These are phyloP conservation scores for Digitonthophagus gazella DNA, from an alignment of 2,888 invertebrate genomes.

Conservation along the genomic window DNA sequence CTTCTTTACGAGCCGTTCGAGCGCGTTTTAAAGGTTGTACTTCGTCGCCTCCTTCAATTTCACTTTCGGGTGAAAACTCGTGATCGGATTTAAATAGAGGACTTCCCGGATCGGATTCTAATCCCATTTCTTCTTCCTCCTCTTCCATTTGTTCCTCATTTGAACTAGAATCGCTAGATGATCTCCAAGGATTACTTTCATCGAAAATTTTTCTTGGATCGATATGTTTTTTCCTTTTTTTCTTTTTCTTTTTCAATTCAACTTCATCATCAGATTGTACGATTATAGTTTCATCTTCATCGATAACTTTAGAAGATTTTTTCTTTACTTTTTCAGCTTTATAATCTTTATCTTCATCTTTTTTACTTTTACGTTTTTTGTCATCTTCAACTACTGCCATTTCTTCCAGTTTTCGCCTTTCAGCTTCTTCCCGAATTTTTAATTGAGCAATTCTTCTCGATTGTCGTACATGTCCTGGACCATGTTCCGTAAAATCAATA, in stretches of 20 bases:
- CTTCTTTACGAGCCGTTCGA: slow-evolving; percentile 75
- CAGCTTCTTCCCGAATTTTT: slow-evolving; percentile 83
- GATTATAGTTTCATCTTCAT: slow-evolving; percentile 37
- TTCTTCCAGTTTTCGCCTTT: slow-evolving; percentile 71
- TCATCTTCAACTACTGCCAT: slow-evolving; percentile 66
- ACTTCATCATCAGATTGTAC: slow-evolving; percentile 42
- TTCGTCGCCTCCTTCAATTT: slow-evolving; percentile 70
- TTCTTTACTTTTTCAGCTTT: slow-evolving; percentile 45
- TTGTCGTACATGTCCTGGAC: slow-evolving; percentile 67
- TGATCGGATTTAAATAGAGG: slow-evolving; percentile 78
- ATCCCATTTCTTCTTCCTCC: slow-evolving; percentile 49
- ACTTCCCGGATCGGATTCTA: slow-evolving; percentile 42
- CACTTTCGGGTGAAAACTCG: slow-evolving; percentile 91
- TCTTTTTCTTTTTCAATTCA: slow-evolving; percentile 49
- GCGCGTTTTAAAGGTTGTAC: slow-evolving; percentile 78
- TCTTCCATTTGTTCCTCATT: slow-evolving; percentile 49
- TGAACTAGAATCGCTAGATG: slow-evolving; percentile 57
- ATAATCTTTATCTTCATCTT: slow-evolving; percentile 40
- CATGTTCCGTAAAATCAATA: slow-evolving; percentile 39
- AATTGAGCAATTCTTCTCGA: slow-evolving; percentile 84
- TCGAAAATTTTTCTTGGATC: slow-evolving; percentile 49
- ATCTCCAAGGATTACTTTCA: slow-evolving; percentile 59
- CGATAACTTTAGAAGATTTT: slow-evolving; percentile 40
- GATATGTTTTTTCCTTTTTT: slow-evolving; percentile 43
- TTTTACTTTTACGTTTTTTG: slow-evolving; percentile 49